These are phyloP conservation scores for Astur gentilis DNA, from an alignment of 2,113 vertebrate species.

Conservation along the genomic window DNA sequence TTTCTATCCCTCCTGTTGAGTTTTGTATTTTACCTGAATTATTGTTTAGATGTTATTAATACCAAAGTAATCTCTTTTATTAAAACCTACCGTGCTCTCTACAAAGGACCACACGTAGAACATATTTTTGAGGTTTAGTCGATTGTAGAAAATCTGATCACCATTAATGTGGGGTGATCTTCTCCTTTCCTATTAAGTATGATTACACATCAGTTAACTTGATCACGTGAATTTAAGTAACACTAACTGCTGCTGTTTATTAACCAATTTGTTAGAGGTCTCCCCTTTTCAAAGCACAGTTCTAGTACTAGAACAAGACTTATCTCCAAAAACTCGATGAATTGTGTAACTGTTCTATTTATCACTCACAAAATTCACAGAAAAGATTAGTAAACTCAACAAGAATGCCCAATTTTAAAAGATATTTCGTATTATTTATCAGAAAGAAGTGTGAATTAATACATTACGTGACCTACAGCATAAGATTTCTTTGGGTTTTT, in stretches of 20 bases:
- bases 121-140: background rate
- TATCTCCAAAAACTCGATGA: background rate
- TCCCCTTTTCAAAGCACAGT: background rate
- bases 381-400: background rate
- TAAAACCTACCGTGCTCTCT: background rate
- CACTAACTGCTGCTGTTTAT: background rate
- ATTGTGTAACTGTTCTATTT: background rate
- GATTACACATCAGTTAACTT: background rate
- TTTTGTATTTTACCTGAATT: background rate
- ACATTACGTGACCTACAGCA: background rate
- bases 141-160: background rate
- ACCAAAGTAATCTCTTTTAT: background rate
- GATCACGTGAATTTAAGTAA: background rate
- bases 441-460: conserved; percentile 7
- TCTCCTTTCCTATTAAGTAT: background rate
- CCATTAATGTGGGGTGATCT: background rate
- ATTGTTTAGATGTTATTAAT: background rate
- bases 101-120: background rate
- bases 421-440: background rate
- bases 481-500: conserved; percentile 18
- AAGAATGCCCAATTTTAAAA: background rate
- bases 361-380: background rate
- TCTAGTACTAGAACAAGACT: background rate
- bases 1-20: background rate
- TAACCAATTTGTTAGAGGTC: background rate